Conservation (phyloP, 2,113 vertebrate species). For the Euleptes europaea region DNA sequence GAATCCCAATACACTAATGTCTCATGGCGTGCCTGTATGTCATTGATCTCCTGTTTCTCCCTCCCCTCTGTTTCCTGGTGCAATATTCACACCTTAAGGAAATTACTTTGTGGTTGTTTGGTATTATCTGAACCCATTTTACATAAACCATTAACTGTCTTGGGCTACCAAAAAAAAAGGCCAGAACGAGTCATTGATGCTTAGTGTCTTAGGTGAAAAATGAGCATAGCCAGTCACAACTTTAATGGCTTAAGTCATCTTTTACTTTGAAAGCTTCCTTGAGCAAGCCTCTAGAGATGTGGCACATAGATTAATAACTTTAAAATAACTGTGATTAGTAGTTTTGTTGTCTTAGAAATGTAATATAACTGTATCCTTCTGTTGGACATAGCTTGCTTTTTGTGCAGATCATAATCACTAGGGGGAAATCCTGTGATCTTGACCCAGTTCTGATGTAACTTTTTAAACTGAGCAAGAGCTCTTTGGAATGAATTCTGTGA, state of each 20-base stretch:
- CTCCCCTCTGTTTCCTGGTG: constrained; percentile 1
- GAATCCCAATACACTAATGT: constrained; percentile 99
- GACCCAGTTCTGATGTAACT: not conserved
- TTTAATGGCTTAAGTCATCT: not conserved
- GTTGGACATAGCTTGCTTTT: not conserved
- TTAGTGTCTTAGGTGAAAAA: constrained; percentile 4
- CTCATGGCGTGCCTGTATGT: constrained; percentile 94
- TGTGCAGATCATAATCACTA: not conserved
- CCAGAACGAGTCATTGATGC: constrained; percentile 32
- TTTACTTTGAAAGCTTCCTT: too few relatives aligned
- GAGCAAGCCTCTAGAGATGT: too few relatives aligned
- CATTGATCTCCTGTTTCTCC: constrained; percentile 35
- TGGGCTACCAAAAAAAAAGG: not conserved
- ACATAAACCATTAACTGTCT: not conserved
- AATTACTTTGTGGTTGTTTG: constrained; percentile 1
- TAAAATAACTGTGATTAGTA: too few relatives aligned
- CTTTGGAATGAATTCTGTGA: not conserved
- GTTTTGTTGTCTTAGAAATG: not conserved
- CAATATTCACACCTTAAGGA: constrained; percentile 16
- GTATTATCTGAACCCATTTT: constrained; percentile 37
- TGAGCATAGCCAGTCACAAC: not conserved
- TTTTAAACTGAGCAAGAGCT: too few relatives aligned
- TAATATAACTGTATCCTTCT: not conserved
- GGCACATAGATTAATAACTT: too few relatives aligned
- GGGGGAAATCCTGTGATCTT: not conserved